Evolutionary conservation across 2,888 invertebrate genomes (phyloP), one percentile per base, ranked within the genome.

Genomic region (Chrysotoxum bicinctum): DNA sequence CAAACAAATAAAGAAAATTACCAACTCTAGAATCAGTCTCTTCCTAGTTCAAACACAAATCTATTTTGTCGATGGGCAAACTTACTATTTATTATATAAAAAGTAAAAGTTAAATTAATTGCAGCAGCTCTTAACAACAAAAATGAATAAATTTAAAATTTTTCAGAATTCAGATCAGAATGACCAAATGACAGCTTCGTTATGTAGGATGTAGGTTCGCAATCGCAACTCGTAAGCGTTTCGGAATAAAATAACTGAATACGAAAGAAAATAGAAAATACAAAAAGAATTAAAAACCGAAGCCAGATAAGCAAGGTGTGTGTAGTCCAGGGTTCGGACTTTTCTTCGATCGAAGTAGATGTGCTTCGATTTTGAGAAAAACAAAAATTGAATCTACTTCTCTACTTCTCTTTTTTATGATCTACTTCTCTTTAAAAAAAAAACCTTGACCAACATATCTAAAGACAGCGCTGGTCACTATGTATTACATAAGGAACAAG

Each of bases 131-230:
- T 16, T 50, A 16, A 16, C 0, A 26, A 50, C 50, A 26, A 16
- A 32, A 30, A 32, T 30, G 30, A 12, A 16, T 30, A 16, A 54
- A 12, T 12, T 21, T 45, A 10, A 54, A 30, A 35, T 21, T 58
- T 58, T 21, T 58, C 21, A 58, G 35, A 58, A 54, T n/a, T n/a
- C n/a, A 5, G n/a, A 35, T 19, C 12, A 58, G 35, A 56, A 32
- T n/a, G n/a, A 32, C 5, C 4, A 54, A 54, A 56, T 58, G 56
- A 58, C 21, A 58, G 14, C 37, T 58, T 58, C 21, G 35, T 37
- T 9, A 14, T 58, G 14, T 32, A 10, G 16, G n/a, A n/a, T n/a
- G n/a, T n/a, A n/a, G n/a, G n/a, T n/a, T n/a, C n/a, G n/a, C n/a
- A n/a, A n/a, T n/a, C n/a, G n/a, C n/a, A n/a, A 16, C 19, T 10